Base-by-base conservation (phyloP, 2,797 vertebrate species). In the Xiphophorus birchmanni region DNA sequence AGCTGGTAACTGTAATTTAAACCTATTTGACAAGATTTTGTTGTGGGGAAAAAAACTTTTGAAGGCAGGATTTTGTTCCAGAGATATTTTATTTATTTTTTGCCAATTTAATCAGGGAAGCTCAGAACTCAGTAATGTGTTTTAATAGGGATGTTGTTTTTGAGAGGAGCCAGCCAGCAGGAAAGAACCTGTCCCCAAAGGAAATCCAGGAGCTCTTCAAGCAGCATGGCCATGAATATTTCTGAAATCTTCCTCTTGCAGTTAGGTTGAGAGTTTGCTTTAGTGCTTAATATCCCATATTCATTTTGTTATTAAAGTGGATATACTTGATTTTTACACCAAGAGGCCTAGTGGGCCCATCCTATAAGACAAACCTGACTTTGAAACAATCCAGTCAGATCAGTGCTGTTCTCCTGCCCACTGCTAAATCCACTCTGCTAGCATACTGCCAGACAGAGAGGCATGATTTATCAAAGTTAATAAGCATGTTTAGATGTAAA, bases 171-270 rank as follows among this genome's bases (percentile, higher is more conserved):
- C 69, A 84, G 79, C 45, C 83, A 84, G 58, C 73, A 42, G 54
- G 69, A 40, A 65, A 37, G 45, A 81, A 63, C 45, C 52, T 0
- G 58, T 84, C 78, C 58, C 75, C 73, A 17, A 63, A 81, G 85
- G 75, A 83, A 79, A 77, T n/a, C 54, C 71, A 79, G 74, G 63
- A 88, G 74, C 48, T 58, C 80, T 37, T 85, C 73, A 82, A 82
- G 58, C 81, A 69, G 37, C 69, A 74, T 79, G 74, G 82, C 87
- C 82, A 75, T 86, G 73, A 79, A 71, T 54, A 79, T 78, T 72
- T 65, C 32, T 65, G 32, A 45, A 48, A 32, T 32, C 32, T 2
- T 32, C 32, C 32, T 32, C 32, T 32, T 32, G 32, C 32, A 32
- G 32, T 32, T 32, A 32, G 32, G 32, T 32, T 32, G 32, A 32